Evolutionary conservation across 2,888 invertebrate species (phyloP).

Genomic region (Erannis defoliaria): DNA sequence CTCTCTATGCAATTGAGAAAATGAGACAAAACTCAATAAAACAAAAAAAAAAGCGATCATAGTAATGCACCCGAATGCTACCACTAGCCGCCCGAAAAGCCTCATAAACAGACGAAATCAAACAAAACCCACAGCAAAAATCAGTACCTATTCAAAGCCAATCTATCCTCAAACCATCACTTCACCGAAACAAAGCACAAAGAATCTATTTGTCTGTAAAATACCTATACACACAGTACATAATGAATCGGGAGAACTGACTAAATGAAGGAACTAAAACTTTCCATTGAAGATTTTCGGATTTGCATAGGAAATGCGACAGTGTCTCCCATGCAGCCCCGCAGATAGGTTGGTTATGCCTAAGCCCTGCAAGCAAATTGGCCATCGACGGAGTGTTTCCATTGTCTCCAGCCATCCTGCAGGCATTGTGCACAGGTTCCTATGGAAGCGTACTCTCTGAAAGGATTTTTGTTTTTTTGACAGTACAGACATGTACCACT

Average conservation of each 20-base stretch:
- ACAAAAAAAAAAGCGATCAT: too few relatives aligned
- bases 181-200: conserved; percentile 10
- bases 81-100: not conserved
- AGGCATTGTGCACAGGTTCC: conserved; percentile 33
- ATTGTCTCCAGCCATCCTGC: conserved; percentile 33
- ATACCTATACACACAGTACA: not conserved
- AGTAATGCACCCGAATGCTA: not conserved
- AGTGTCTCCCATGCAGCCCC: not conserved
- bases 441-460: conserved; percentile 2
- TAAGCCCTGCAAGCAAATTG: conserved; percentile 31
- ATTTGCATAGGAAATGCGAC: not conserved
- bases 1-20: too few relatives aligned
- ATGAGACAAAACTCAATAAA: too few relatives aligned
- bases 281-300: not conserved
- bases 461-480: conserved; percentile 34
- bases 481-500: conserved; percentile 11
- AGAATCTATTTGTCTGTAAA: conserved; percentile 12
- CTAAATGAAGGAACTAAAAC: not conserved
- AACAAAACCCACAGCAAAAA: not conserved
- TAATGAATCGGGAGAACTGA: not conserved
- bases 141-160: conserved; percentile 4
- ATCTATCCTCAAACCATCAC: conserved; percentile 1
- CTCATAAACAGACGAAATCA: conserved; percentile 3
- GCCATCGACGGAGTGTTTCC: conserved; percentile 21
- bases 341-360: conserved; percentile 6